phyloP scores from a whole-genome alignment of 1,140 invertebrate genomes.

The Caligus rogercresseyi region DNA sequence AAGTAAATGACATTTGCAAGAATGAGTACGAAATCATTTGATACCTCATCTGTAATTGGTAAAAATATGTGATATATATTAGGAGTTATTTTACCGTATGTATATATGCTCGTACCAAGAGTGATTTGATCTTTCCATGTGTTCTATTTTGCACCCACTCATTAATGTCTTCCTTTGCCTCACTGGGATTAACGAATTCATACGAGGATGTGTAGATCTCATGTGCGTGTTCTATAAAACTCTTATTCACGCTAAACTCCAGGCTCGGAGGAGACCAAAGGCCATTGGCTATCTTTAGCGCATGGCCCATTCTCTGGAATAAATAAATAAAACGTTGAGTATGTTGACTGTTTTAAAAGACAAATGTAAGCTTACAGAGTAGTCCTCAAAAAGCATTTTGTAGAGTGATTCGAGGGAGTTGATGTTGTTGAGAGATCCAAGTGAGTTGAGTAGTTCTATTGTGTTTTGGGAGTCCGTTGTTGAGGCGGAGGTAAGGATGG shows the following conservation, averaged over 20 bases:
- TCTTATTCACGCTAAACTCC: neutral
- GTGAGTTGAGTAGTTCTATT: neutral
- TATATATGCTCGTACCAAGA: neutral
- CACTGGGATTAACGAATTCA: neutral
- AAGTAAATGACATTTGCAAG: neutral
- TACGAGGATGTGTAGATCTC: neutral
- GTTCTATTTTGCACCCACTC: neutral
- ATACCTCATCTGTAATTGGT: neutral
- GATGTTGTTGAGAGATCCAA: neutral
- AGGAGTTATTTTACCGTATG: too few relatives aligned
- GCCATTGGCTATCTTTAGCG: neutral
- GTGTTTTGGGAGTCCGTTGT: neutral
- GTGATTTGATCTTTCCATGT: neutral
- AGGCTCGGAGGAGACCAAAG: neutral
- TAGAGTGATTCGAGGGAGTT: neutral
- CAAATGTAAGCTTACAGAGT: neutral
- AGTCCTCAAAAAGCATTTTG: neutral
- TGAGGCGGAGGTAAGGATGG: neutral
- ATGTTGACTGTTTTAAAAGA: too few relatives aligned
- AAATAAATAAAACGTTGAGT: neutral
- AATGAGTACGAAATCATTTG: neutral
- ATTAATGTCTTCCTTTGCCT: neutral
- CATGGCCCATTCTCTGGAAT: neutral
- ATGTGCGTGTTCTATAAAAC: neutral
- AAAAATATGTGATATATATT: neutral